Evolutionary conservation across 2,113 vertebrate genomes (phyloP), one percentile per base, ranked within the genome.

Genomic region (Seriola rivoliana): DNA sequence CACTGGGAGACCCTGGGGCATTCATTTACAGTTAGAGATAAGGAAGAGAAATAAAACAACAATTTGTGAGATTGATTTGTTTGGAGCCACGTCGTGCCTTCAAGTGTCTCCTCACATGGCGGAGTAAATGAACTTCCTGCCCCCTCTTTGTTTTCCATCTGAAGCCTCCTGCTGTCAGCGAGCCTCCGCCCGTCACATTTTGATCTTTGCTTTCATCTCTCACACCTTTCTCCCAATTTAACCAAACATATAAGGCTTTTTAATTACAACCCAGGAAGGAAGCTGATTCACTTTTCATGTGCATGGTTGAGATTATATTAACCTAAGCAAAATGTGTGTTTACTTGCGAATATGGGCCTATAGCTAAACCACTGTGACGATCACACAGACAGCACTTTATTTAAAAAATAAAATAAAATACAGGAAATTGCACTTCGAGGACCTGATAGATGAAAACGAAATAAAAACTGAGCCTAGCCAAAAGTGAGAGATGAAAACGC

Each of bases 401-500:
- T 65, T 80, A 8, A 67, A 48, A 71, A 62, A 38, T n/a, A 71
- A 59, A 68, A 54, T 38, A 38, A 52, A 21, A 42, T 17, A 25
- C 12, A 10, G 65, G 70, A 89, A 89, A 88, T 90, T 84, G 81
- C 78, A 63, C 71, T 68, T 82, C n/a, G 36, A 75, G 54, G 44
- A 76, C 38, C 67, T 90, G 85, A 89, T 40, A 76, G 86, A 91
- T 83, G 74, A 83, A 89, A 88, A 63, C 29, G 23, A 76, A 89
- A 90, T 85, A 74, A 77, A 85, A 89, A 66, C 29, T 48, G 70
- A 89, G 36, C 62, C 46, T 5, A 62, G 58, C 4, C 8, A 40
- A 67, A 71, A 75, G 85, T 64, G 71, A 74, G 64, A 73, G 75
- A 90, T 85, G 71, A 67, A 73, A 84, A 69, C 4, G 44, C 66